phyloP scores from a whole-genome alignment of 2,113 vertebrate genomes.

The Phyllostomus discolor region DNA sequence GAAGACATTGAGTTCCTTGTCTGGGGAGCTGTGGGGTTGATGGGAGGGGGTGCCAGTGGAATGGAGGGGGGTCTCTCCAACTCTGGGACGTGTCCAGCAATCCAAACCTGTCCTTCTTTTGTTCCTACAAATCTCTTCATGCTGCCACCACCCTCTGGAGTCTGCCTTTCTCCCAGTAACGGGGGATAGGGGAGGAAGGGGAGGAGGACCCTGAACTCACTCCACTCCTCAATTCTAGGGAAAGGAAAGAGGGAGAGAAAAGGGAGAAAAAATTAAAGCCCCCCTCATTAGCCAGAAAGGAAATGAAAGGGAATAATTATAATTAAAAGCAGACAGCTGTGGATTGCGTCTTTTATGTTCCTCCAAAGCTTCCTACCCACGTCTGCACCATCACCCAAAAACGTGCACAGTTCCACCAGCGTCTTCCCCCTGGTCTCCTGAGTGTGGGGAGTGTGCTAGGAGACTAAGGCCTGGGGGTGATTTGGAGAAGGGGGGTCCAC shows the following conservation, averaged over 20 bases:
- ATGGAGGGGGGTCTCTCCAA: constrained; percentile 63
- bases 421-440: background rate
- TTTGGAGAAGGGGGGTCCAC: background rate
- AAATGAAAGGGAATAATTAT: constrained; percentile 77
- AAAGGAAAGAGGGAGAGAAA: constrained; percentile 30
- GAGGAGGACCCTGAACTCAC: constrained; percentile 67
- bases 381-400: constrained; percentile 53
- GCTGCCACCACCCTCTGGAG: constrained; percentile 85
- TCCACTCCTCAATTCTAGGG: constrained; percentile 54
- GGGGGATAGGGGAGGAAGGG: constrained; percentile 49
- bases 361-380: constrained; percentile 54
- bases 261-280: constrained; percentile 41
- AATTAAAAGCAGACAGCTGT: constrained; percentile 80
- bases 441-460: background rate
- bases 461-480: background rate
- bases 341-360: constrained; percentile 68
- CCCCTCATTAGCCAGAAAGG: constrained; percentile 77
- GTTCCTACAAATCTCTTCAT: constrained; percentile 87
- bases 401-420: background rate
- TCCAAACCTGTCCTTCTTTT: constrained; percentile 87
- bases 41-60: constrained; percentile 65
- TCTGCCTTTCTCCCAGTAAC: constrained; percentile 74
- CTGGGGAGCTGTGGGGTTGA: constrained; percentile 73
- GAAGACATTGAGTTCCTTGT: constrained; percentile 82
- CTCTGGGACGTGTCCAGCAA: constrained; percentile 90